A percentile compares a stretch with the other conserved stretches of the same genome.
Conservation (phyloP, 2,797 vertebrate species). For the Pipistrellus pipistrellus region DNA sequence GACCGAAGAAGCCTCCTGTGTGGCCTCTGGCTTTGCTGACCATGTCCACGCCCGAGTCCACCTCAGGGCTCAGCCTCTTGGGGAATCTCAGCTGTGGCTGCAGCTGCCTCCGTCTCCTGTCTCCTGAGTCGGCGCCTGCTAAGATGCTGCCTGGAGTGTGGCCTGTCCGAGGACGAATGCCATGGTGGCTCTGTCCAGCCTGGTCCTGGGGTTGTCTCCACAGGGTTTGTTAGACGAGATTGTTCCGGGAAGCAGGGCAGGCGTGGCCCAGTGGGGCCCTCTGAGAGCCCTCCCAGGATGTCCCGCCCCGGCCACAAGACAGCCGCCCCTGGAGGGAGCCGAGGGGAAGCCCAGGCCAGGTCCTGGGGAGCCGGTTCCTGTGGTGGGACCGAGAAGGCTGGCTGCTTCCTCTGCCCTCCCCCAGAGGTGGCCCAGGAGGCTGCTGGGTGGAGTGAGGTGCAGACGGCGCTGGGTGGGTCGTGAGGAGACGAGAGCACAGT, state of each 20-base stretch:
- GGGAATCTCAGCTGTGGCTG: too few relatives aligned
- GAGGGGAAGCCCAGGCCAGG: neutral
- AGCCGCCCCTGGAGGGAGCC: rapidly evolving
- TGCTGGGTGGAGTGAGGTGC: too few relatives aligned
- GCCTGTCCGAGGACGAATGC: rapidly evolving
- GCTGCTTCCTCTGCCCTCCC: neutral
- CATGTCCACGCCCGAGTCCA: rapidly evolving
- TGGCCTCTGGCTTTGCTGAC: neutral
- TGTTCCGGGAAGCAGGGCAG: neutral
- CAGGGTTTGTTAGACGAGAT: neutral
- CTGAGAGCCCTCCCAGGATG: neutral
- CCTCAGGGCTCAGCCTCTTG: neutral
- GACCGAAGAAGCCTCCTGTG: too few relatives aligned
- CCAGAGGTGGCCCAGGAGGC: neutral
- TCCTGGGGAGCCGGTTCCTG: neutral
- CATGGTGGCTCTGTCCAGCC: neutral
- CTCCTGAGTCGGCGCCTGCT: neutral
- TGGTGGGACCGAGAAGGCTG: neutral
- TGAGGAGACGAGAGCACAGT: neutral
- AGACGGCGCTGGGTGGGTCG: too few relatives aligned
- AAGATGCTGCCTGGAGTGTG: neutral
- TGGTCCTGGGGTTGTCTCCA: neutral
- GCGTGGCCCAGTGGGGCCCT: neutral
- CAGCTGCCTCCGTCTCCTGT: neutral
- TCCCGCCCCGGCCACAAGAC: neutral